Base-by-base conservation (phyloP, 2,888 invertebrate genomes). In the Incurvaria masculella region DNA sequence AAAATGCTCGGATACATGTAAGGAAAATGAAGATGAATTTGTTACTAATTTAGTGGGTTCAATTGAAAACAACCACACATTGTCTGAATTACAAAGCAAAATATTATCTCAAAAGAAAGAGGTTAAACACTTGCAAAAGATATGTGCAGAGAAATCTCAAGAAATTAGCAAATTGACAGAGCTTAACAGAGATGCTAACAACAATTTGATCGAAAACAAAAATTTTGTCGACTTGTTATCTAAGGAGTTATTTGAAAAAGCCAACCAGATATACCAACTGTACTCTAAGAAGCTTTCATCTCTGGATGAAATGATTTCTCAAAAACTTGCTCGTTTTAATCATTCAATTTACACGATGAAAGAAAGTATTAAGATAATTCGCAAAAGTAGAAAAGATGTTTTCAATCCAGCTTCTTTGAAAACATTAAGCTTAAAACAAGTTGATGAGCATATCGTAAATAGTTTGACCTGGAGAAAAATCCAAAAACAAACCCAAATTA, bases 401-500 rank as follows among this genome's bases (percentile, higher is more conserved):
- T 33, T 33, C 8, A 33, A 33, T 4, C 33, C 33, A 3, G 11
- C 33, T 4, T 14, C 33, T 33, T 33, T 33, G 14, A 33, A 14
- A 33, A n/a, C 8, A 14, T n/a, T 33, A 3, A 33, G 33, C 14
- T 33, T 33, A 11, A 33, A 33, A 14, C 8, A 33, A 33, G 14
- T 33, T 14, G 3, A 33, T 33, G 14, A 33, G 14, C 11, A 33
- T 33, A 3, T 33, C 5, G 5, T 23, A 23, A 23, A 23, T n/a
- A n/a, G n/a, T n/a, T n/a, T n/a, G n/a, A n/a, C n/a, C n/a, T n/a
- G n/a, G n/a, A n/a, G n/a, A n/a, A n/a, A n/a, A n/a, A n/a, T n/a
- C n/a, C n/a, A n/a, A n/a, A n/a, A n/a, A n/a, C 53, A 2, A 50
- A 55, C 45, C 51, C 58, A 17, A 58, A 51, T 40, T 46, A 21